These are phyloP conservation scores for Physocephala rufipes DNA, from an alignment of 2,888 invertebrate species.

Conservation along the genomic window DNA sequence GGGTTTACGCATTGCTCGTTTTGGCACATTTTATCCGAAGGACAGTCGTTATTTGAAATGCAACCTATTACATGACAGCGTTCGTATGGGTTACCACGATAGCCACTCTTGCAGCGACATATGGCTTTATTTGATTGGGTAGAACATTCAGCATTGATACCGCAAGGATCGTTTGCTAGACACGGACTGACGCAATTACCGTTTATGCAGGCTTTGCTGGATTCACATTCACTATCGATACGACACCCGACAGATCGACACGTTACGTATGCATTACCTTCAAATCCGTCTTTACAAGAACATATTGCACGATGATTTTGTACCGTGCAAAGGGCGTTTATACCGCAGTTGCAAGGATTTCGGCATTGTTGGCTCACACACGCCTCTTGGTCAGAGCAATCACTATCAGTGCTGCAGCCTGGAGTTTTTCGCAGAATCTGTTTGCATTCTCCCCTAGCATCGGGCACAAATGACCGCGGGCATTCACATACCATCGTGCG, in stretches of 20 bases:
- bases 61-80: slow-evolving; percentile 84
- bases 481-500: slow-evolving; percentile 89
- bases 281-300: slow-evolving; percentile 83
- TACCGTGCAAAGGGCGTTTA: slow-evolving; percentile 82
- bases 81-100: slow-evolving; percentile 79
- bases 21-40: slow-evolving; percentile 83
- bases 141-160: slow-evolving; percentile 83
- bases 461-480: slow-evolving; percentile 84
- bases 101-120: slow-evolving; percentile 84
- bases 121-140: slow-evolving; percentile 77
- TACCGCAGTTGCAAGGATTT: slow-evolving; percentile 88
- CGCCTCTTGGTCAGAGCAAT: slow-evolving; percentile 81
- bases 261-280: slow-evolving; percentile 85
- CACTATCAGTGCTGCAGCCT: slow-evolving; percentile 81
- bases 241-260: slow-evolving; percentile 86
- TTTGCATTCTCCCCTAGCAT: slow-evolving; percentile 80
- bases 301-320: slow-evolving; percentile 87
- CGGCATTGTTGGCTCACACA: slow-evolving; percentile 88
- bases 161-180: slow-evolving; percentile 80
- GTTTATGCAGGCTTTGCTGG: slow-evolving; percentile 84
- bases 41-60: slow-evolving; percentile 86
- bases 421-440: slow-evolving; percentile 76
- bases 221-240: slow-evolving; percentile 83
- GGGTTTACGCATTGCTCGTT: slow-evolving; percentile 88
- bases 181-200: slow-evolving; percentile 89